Percentiles rank a stretch among this genome's conserved stretches.
Conservation (phyloP, 2,888 invertebrate genomes). For the Pasiphila rectangulata region DNA sequence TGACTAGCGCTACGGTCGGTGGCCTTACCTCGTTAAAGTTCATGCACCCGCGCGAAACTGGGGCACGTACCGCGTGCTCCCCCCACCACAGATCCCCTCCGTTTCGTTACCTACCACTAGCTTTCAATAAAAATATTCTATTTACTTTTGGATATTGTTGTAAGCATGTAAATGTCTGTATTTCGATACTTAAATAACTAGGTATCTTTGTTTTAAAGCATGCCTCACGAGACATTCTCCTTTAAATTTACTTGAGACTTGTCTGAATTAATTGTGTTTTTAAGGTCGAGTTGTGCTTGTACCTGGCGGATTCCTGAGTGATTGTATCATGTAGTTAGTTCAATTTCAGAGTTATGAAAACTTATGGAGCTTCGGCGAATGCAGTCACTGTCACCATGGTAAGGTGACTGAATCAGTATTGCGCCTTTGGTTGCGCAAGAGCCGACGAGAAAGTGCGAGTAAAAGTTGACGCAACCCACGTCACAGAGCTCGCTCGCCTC, state of each 20-base stretch:
- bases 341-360: conserved; percentile 11
- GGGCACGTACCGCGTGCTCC: conserved; percentile 74
- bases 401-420: conserved; percentile 67
- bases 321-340: conserved; percentile 34
- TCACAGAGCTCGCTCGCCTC: conserved; percentile 56
- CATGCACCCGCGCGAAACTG: conserved; percentile 80
- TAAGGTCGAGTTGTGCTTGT: conserved; percentile 42
- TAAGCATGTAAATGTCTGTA: conserved; percentile 40
- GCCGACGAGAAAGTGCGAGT: conserved; percentile 78
- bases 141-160: conserved; percentile 45
- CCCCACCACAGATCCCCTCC: conserved; percentile 50
- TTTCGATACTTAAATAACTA: conserved; percentile 27
- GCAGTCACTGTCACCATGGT: conserved; percentile 46
- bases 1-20: conserved; percentile 66
- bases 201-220: conserved; percentile 32
- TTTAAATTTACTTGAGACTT: conserved; percentile 33
- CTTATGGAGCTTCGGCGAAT: conserved; percentile 37
- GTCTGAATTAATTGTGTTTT: conserved; percentile 42
- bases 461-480: conserved; percentile 80
- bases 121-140: conserved; percentile 73
- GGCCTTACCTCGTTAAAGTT: conserved; percentile 82
- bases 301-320: conserved; percentile 37
- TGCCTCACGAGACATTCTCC: conserved; percentile 31
- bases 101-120: conserved; percentile 72
- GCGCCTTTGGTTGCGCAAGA: conserved; percentile 73